Evolutionary conservation across 2,797 vertebrate genomes (phyloP).

Genomic region (Halcyon badia): DNA sequence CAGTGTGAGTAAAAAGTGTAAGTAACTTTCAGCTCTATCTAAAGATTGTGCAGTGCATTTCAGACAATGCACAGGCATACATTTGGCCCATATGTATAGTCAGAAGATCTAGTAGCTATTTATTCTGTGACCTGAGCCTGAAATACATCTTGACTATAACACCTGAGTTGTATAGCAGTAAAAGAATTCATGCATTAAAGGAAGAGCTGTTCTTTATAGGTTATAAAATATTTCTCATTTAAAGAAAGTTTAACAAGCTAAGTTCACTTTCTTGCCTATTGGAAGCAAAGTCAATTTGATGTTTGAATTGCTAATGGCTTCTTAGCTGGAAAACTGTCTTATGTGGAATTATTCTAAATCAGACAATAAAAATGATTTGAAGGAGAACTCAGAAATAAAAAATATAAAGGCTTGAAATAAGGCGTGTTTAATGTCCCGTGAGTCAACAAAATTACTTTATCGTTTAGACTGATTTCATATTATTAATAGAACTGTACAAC

Average conservation of each 20-base stretch:
- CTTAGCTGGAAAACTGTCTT: constrained; percentile 40
- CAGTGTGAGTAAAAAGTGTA: neutral
- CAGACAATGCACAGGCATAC: neutral
- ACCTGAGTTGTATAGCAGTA: neutral
- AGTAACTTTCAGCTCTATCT: neutral
- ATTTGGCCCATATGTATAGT: neutral
- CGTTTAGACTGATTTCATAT: constrained; percentile 63
- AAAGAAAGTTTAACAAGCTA: constrained; percentile 14
- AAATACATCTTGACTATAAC: neutral
- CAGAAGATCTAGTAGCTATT: neutral
- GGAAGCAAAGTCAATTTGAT: constrained; percentile 32
- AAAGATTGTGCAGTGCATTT: neutral
- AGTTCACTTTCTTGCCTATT: neutral
- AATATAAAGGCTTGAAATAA: constrained; percentile 58
- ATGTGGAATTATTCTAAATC: constrained; percentile 62
- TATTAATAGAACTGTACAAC: constrained; percentile 61
- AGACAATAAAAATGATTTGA: constrained; percentile 63
- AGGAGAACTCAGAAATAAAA: constrained; percentile 41
- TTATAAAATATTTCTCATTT: constrained; percentile 6
- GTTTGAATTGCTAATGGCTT: constrained; percentile 51
- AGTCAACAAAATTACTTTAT: constrained; percentile 73
- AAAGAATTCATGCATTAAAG: neutral
- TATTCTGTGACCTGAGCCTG: neutral
- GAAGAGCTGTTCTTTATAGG: neutral
- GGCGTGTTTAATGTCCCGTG: constrained; percentile 60